These are phyloP conservation scores for Benthochromis sp. DNA, from an alignment of 2,113 vertebrate species.

Conservation along the genomic window DNA sequence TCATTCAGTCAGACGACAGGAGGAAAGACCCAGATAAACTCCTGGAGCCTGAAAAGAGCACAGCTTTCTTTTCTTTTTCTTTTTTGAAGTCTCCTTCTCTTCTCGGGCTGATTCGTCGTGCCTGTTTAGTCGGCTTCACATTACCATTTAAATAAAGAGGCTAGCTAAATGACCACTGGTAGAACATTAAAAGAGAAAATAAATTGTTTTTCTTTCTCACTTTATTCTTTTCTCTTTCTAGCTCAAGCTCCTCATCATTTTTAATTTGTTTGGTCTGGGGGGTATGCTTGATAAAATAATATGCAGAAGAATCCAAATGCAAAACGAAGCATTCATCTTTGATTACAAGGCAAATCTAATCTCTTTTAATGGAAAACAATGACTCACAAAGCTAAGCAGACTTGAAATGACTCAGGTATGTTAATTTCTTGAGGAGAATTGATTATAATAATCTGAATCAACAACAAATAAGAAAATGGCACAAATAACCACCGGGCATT, in stretches of 20 bases:
- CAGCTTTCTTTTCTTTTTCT: neutral
- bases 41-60: conserved; percentile 10
- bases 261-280: conserved; percentile 39
- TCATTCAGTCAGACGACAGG: conserved; percentile 23
- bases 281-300: conserved; percentile 25
- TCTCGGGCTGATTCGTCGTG: conserved; percentile 44
- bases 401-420: conserved; percentile 38
- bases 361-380: conserved; percentile 28
- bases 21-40: conserved; percentile 54
- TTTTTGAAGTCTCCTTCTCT: conserved; percentile 45
- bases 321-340: conserved; percentile 47
- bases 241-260: conserved; percentile 27
- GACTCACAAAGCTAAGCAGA: conserved; percentile 32
- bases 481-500: conserved; percentile 45
- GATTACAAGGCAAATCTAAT: conserved; percentile 58
- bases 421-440: conserved; percentile 17
- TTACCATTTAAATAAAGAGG: conserved; percentile 72
- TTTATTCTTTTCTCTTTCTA: conserved; percentile 23
- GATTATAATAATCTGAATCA: conserved; percentile 10
- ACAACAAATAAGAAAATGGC: conserved; percentile 63
- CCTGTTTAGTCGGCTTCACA: conserved; percentile 55
- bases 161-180: conserved; percentile 58
- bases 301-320: conserved; percentile 17
- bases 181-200: conserved; percentile 57
- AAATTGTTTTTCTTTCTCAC: conserved; percentile 50